These are phyloP conservation scores for Scarus forsteni DNA, from an alignment of 2,797 vertebrate species.

Conservation along the genomic window DNA sequence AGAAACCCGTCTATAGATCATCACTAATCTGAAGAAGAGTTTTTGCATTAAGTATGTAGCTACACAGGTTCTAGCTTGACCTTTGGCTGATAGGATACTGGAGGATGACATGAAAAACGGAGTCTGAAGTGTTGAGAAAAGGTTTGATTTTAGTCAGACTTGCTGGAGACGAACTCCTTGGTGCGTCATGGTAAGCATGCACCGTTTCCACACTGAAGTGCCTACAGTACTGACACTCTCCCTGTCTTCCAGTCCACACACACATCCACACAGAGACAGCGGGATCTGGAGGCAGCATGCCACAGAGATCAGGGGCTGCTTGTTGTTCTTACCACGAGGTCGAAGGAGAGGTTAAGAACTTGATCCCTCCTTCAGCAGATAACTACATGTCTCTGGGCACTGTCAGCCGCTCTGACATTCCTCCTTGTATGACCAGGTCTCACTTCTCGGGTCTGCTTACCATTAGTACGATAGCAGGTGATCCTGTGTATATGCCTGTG, in stretches of 20 bases:
- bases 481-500: conserved; percentile 25
- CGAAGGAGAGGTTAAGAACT: conserved; percentile 84
- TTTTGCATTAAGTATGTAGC: conserved; percentile 7
- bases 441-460: conserved; percentile 60
- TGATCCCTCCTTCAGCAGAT: conserved; percentile 82
- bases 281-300: conserved; percentile 70
- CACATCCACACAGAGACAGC: conserved; percentile 34
- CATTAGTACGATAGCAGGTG: conserved; percentile 70
- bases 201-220: conserved; percentile 29
- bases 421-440: conserved; percentile 67
- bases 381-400: conserved; percentile 80
- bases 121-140: conserved; percentile 50
- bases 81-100: conserved; percentile 27
- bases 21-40: neutral
- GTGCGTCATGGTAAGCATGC: conserved; percentile 23
- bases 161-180: conserved; percentile 38
- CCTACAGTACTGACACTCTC: conserved; percentile 51
- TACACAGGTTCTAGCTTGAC: conserved; percentile 39
- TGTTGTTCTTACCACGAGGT: conserved; percentile 84
- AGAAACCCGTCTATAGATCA: neutral
- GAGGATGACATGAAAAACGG: conserved; percentile 40
- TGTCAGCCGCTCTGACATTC: conserved; percentile 79
- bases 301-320: conserved; percentile 78
- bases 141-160: conserved; percentile 57
- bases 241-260: conserved; percentile 44